A percentile compares a stretch with the other conserved stretches of the same genome.
Conservation (phyloP, 2,797 vertebrate genomes). For the Agapornis canus region DNA sequence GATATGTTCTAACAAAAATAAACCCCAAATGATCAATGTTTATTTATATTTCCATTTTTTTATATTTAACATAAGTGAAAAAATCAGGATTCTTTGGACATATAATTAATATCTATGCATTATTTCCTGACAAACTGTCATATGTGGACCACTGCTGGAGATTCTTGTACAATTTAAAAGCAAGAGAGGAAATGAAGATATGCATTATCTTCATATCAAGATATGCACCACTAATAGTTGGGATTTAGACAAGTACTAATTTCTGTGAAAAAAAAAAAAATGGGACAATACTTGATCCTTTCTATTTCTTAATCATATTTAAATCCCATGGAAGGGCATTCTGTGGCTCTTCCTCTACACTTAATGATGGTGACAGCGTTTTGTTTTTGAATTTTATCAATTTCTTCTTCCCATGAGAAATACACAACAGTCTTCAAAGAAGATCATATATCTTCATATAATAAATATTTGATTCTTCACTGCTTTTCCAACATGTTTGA, state of each 20-base stretch:
- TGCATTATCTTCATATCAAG: neutral
- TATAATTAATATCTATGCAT: neutral
- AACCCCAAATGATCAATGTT: neutral
- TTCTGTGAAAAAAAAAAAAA: conserved; percentile 36
- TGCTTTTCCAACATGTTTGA: neutral
- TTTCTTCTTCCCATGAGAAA: neutral
- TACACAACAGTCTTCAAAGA: conserved; percentile 3
- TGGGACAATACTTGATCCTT: neutral
- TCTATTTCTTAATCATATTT: conserved; percentile 19
- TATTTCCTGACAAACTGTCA: neutral
- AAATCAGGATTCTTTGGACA: neutral
- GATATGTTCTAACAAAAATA: neutral
- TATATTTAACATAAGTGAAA: neutral
- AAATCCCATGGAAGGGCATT: neutral
- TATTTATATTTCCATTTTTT: neutral
- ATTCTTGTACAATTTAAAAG: conserved; percentile 28
- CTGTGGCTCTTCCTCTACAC: neutral
- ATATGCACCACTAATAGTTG: neutral
- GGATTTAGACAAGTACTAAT: conserved; percentile 9
- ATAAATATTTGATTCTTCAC: neutral
- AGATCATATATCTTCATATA: neutral
- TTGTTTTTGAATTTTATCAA: neutral
- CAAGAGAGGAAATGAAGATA: neutral
- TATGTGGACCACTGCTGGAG: conserved; percentile 2
- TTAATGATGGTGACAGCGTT: neutral